phyloP scores from a whole-genome alignment of 2,888 invertebrate species.

The Nematopogon swammerdamellus region DNA sequence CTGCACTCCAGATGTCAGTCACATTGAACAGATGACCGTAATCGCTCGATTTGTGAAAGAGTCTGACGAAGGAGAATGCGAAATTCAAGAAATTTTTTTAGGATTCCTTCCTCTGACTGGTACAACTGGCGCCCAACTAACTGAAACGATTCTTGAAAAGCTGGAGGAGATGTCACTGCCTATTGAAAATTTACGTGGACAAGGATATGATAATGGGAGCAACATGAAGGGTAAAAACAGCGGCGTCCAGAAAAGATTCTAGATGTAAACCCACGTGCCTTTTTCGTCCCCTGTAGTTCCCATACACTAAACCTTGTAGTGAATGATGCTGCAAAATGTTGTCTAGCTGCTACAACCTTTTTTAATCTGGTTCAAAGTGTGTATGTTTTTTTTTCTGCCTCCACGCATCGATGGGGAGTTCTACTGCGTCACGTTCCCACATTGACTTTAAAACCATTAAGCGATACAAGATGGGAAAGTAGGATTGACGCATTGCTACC shows the following conservation, averaged over 20 bases:
- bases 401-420: constrained; percentile 11
- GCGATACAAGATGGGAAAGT: too few species aligned
- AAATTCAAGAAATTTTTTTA: constrained; percentile 2
- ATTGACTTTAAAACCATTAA: too few species aligned
- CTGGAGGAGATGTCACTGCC: constrained; percentile 3
- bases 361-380: constrained; percentile 15
- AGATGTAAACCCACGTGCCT: constrained; percentile 13
- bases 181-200: constrained; percentile 7
- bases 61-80: background rate
- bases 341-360: constrained; percentile 11
- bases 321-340: constrained; percentile 16
- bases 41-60: constrained; percentile 1
- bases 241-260: constrained; percentile 5
- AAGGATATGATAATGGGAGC: constrained; percentile 9
- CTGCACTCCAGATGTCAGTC: constrained; percentile 3
- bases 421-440: constrained; percentile 1
- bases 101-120: constrained; percentile 2
- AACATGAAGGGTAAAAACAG: constrained; percentile 9
- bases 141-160: background rate
- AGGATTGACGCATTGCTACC: too few species aligned
- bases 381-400: constrained; percentile 16
- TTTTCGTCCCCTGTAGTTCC: constrained; percentile 16
- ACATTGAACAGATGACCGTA: constrained; percentile 2
- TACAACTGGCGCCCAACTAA: constrained; percentile 1
- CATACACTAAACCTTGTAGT: constrained; percentile 18